Conservation (phyloP, 2,797 vertebrate species). For the Gypaetus barbatus region DNA sequence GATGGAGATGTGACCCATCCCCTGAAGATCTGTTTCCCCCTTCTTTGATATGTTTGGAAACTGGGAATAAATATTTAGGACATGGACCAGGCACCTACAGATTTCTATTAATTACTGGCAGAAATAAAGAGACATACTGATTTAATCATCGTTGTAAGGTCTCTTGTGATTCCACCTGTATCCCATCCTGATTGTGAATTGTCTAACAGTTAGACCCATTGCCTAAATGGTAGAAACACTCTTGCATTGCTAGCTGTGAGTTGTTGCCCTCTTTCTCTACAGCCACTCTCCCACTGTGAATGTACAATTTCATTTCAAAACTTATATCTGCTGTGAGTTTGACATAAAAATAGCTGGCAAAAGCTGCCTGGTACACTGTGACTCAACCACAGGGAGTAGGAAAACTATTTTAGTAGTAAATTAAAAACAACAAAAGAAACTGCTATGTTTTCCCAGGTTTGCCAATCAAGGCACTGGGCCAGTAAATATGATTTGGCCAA, state of each 20-base stretch:
- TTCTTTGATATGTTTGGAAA: background rate
- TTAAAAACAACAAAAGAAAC: background rate
- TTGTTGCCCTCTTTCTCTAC: background rate
- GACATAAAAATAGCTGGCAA: background rate
- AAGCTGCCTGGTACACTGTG: background rate
- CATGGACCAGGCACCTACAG: background rate
- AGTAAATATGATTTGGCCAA: background rate
- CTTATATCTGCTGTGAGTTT: background rate
- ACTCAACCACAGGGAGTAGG: background rate
- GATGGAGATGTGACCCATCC: background rate
- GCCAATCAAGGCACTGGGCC: background rate
- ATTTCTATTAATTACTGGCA: background rate
- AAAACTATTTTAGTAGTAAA: background rate
- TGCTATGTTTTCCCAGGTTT: background rate
- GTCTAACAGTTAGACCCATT: background rate
- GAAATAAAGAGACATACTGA: background rate
- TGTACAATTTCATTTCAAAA: background rate
- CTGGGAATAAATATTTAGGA: background rate
- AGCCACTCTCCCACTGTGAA: background rate
- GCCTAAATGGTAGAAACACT: background rate
- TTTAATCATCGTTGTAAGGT: background rate
- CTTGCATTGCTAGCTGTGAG: background rate
- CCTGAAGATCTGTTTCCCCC: background rate
- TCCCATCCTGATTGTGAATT: background rate
- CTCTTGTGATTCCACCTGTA: background rate